Evolutionary conservation across 2,888 invertebrate genomes (phyloP).

Genomic region (Eustalomyia histrio): DNA sequence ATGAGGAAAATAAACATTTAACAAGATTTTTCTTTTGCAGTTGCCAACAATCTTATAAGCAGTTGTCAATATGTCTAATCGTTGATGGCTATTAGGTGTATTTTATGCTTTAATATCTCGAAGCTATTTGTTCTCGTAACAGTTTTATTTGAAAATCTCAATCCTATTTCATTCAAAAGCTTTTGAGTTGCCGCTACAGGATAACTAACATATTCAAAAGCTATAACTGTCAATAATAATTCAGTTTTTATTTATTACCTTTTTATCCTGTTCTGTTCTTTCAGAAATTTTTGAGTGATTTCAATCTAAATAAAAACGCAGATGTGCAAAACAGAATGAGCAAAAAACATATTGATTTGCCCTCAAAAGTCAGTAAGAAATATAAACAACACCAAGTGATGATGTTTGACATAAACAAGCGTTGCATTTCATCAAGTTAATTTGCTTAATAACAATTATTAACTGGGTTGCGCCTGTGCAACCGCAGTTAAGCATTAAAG

Average conservation of each 20-base stretch:
- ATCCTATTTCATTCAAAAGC: no score
- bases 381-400: constrained; percentile 48
- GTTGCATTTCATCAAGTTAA: constrained; percentile 73
- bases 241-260: not conserved
- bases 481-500: constrained; percentile 63
- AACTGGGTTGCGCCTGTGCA: constrained; percentile 69
- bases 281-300: constrained; percentile 20
- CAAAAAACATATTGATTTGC: constrained; percentile 51
- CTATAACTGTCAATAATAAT: not conserved
- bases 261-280: not conserved
- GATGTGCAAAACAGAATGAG: constrained; percentile 1
- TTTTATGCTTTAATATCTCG: no score
- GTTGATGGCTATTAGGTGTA: no score
- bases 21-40: no score
- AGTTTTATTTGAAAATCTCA: no score
- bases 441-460: constrained; percentile 77
- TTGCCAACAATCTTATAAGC: no score
- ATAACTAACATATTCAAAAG: no score
- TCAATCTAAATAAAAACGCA: constrained; percentile 13
- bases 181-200: no score
- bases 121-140: no score
- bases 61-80: no score
- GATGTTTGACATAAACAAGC: constrained; percentile 74
- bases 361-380: constrained; percentile 16
- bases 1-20: no score